Conservation (phyloP, 2,113 vertebrate species). For the Triplophysa dalaica region DNA sequence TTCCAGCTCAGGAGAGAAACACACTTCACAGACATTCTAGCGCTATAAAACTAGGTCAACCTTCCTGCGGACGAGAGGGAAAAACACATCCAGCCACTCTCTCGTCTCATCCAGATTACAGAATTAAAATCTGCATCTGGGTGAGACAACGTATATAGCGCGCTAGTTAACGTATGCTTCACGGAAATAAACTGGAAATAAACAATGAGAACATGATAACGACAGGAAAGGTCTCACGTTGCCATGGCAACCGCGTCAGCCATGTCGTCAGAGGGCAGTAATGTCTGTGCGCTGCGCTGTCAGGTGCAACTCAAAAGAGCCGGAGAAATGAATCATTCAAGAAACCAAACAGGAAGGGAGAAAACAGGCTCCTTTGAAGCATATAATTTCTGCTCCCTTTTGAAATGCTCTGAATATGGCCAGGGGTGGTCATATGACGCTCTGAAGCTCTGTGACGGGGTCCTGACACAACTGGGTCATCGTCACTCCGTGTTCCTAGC, state of each 20-base stretch:
- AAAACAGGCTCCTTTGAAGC: constrained; percentile 16
- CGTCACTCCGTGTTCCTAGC: constrained; percentile 16
- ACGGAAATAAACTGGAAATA: constrained; percentile 10
- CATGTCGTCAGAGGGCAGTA: constrained; percentile 42
- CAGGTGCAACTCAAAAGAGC: constrained; percentile 42
- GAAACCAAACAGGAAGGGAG: constrained; percentile 28
- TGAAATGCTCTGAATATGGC: constrained; percentile 40
- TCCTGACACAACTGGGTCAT: constrained; percentile 53
- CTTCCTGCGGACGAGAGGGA: constrained; percentile 13
- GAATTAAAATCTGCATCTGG: neutral
- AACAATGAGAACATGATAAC: constrained; percentile 46
- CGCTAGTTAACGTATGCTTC: neutral
- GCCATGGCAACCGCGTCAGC: constrained; percentile 60
- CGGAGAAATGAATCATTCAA: constrained; percentile 37
- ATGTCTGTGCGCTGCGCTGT: constrained; percentile 29
- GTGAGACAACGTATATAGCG: neutral
- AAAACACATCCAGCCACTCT: neutral
- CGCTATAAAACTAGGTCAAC: constrained; percentile 38
- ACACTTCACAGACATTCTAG: constrained; percentile 31
- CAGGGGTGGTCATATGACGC: constrained; percentile 44
- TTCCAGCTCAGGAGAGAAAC: constrained; percentile 42
- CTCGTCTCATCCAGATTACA: neutral
- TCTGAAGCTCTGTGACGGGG: constrained; percentile 12
- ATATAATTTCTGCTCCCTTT: constrained; percentile 32
- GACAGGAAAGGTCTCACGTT: constrained; percentile 55